Percentiles rank a stretch among this genome's conserved stretches.
phyloP scores from a whole-genome alignment of 2,113 vertebrate genomes.

The Sander vitreus region DNA sequence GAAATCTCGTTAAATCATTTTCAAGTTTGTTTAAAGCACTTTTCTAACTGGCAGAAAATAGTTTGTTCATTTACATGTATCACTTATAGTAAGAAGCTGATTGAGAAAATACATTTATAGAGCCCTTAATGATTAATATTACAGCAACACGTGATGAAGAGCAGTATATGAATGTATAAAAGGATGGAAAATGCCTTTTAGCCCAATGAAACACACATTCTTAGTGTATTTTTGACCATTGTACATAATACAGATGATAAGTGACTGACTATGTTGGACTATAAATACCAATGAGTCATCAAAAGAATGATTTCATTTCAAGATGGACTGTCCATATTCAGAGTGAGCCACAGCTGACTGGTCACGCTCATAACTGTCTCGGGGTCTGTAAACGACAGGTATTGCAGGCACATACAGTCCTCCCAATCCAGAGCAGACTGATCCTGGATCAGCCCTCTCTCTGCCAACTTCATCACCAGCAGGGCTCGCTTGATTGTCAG shows the following conservation, averaged over 20 bases:
- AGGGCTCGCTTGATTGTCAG: slow-evolving; percentile 80
- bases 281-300: neutral
- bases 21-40: too few relatives aligned
- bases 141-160: neutral
- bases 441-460: slow-evolving; percentile 62
- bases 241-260: too few relatives aligned
- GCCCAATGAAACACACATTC: neutral
- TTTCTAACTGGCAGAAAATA: neutral
- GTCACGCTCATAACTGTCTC: slow-evolving; percentile 65
- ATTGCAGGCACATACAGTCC: slow-evolving; percentile 87
- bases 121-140: neutral
- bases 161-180: neutral
- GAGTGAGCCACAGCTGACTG: slow-evolving; percentile 52
- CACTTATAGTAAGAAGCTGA: neutral
- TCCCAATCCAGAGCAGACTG: slow-evolving; percentile 74
- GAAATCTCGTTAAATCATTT: too few relatives aligned
- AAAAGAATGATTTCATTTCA: neutral
- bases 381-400: slow-evolving; percentile 77
- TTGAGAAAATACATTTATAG: neutral
- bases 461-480: slow-evolving; percentile 85
- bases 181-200: neutral
- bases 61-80: neutral
- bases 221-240: neutral
- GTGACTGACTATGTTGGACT: neutral
- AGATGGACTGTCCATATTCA: slow-evolving; percentile 1